Evolutionary conservation across 2,888 invertebrate species (phyloP), one percentile per base, ranked within the genome.

Genomic region (Troides oblongomaculatus): DNA sequence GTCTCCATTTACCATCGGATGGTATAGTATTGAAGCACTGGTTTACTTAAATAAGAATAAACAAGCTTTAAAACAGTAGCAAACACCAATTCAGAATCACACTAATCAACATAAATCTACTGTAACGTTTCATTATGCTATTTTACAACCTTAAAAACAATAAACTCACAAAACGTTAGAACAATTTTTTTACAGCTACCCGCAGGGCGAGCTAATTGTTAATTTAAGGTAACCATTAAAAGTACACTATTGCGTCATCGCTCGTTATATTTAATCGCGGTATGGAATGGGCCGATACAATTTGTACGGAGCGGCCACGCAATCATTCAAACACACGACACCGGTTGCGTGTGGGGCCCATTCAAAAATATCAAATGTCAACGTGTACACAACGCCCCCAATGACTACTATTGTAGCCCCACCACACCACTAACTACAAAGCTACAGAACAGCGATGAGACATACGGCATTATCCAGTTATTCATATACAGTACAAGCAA

Each of bases 341-440:
- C 65, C 69, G 69, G 46, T 72, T 70, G 71, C 69, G 71, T 73
- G 71, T 72, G 73, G 7, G 73, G 71, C 72, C 64, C 66, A 57
- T 70, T 68, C 66, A 67, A 73, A 71, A 73, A 68, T 73, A 73
- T 73, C 73, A 66, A 70, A 50, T 73, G 66, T 70, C 73, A 62
- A 36, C 58, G 62, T 69, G 21, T 39, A 66, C 65, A 66, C 71
- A 64, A 64, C 64, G 53, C 64, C 46, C 64, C 39, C 56, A 39
- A 39, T n/a, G 58, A 30, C 59, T 30, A 53, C 46, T 46, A 50
- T 21, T 10, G 10, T 1, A 39, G 8, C 39, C 1, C 7, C 39
- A 39, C 39, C 39, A 39, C 39, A 30, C 30, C 30, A 5, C 30
- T 30, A 30, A 3, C 30, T 5, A 30, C 30, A 30, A 30, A 30